Percentiles rank a stretch among this genome's conserved stretches.
Conservation (phyloP, 2,797 vertebrate genomes). For the Gambelia wislizenii region DNA sequence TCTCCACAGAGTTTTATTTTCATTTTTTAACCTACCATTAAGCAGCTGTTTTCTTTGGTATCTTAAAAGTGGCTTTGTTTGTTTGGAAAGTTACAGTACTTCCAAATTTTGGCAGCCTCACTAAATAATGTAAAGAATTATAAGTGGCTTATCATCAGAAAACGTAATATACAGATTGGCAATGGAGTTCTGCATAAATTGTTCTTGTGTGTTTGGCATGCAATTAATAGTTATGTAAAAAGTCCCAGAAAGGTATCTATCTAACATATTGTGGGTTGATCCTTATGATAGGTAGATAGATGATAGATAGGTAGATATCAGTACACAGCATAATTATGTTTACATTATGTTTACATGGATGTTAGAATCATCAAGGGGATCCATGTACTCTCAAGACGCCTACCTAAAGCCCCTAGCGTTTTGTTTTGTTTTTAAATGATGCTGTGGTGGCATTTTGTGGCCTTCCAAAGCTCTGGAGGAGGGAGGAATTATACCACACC, state of each 20-base stretch:
- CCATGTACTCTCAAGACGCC: too few species aligned
- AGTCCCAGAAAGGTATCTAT: background rate
- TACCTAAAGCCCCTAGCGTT: too few species aligned
- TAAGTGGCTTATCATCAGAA: conserved; percentile 1
- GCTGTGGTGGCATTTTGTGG: too few species aligned
- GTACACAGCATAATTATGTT: too few species aligned
- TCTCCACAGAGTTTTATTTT: conserved; percentile 13
- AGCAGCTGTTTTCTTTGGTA: conserved; percentile 28
- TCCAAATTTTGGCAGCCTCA: background rate
- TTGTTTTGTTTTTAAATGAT: too few species aligned
- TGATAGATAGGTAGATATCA: too few species aligned
- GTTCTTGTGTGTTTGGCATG: background rate
- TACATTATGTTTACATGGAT: too few species aligned
- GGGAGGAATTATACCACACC: too few species aligned
- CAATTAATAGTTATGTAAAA: background rate
- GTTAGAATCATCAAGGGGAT: too few species aligned
- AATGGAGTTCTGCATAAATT: background rate
- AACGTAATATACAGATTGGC: background rate
- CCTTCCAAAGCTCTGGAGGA: too few species aligned
- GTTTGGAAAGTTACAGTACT: background rate
- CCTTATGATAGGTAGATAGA: too few species aligned
- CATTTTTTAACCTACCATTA: conserved; percentile 28
- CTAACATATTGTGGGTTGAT: too few species aligned
- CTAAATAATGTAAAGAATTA: conserved; percentile 10
- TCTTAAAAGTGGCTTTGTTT: conserved; percentile 9